Percentiles rank a stretch among this genome's conserved stretches.
Evolutionary conservation across 2,888 invertebrate species (phyloP).

Genomic region (Erpobdella octoculata): DNA sequence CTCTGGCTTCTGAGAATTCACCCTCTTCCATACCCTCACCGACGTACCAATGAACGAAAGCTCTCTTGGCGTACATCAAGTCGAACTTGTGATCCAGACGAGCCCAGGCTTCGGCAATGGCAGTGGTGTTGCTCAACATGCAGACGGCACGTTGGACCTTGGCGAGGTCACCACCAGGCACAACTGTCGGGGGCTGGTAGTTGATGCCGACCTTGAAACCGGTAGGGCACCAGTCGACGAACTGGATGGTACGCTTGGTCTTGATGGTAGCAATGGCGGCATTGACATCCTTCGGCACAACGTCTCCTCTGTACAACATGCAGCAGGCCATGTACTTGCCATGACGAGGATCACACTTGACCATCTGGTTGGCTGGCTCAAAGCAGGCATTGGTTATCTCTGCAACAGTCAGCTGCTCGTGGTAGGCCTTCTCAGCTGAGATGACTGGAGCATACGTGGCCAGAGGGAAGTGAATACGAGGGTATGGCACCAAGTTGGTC

Average conservation of each 20-base stretch:
- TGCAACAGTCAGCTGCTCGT: slow-evolving; percentile 64
- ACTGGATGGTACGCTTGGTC: slow-evolving; percentile 44
- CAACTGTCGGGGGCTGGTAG: slow-evolving; percentile 68
- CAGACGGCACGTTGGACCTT: slow-evolving; percentile 70
- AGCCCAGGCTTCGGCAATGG: slow-evolving; percentile 79
- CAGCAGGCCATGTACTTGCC: slow-evolving; percentile 77
- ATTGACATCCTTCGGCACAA: slow-evolving; percentile 71
- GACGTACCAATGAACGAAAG: slow-evolving; percentile 79
- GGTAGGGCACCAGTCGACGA: slow-evolving; percentile 38
- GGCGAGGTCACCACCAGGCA: slow-evolving; percentile 56
- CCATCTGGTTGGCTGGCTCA: slow-evolving; percentile 64
- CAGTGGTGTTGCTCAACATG: slow-evolving; percentile 83
- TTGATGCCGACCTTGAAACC: slow-evolving; percentile 64
- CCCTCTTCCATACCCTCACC: slow-evolving; percentile 71
- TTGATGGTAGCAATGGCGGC: slow-evolving; percentile 58
- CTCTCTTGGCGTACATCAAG: slow-evolving; percentile 71
- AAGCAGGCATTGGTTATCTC: slow-evolving; percentile 87
- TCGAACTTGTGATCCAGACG: slow-evolving; percentile 71
- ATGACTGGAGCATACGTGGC: slow-evolving; percentile 81
- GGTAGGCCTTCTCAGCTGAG: slow-evolving; percentile 86
- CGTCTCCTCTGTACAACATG: slow-evolving; percentile 86
- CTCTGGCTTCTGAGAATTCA: slow-evolving; percentile 80
- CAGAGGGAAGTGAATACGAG: slow-evolving; percentile 80
- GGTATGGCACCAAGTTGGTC: slow-evolving; percentile 64
- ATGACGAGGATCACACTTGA: slow-evolving; percentile 41